These are phyloP conservation scores for Acipenser transmontanus DNA, from an alignment of 2,797 vertebrate genomes.

Conservation along the genomic window DNA sequence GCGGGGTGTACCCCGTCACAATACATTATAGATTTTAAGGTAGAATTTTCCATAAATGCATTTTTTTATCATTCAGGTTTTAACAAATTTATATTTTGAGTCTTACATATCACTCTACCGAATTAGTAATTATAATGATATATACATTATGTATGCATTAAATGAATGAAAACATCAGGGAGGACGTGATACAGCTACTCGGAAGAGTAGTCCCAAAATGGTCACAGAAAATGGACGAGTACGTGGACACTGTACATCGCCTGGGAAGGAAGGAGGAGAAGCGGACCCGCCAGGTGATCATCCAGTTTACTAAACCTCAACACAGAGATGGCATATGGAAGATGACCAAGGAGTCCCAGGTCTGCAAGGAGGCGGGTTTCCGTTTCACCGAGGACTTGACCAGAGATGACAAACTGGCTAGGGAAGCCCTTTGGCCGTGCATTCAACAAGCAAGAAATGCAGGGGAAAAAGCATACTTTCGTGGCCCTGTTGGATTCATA, in stretches of 20 bases:
- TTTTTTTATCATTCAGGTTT: no score
- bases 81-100: no score
- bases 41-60: no score
- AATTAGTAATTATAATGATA: no score
- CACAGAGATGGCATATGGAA: conserved; percentile 12
- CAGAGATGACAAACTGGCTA: neutral
- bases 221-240: neutral
- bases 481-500: neutral
- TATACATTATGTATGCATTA: no score
- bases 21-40: no score
- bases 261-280: neutral
- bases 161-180: conserved; percentile 2
- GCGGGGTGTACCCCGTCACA: no score
- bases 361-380: neutral
- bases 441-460: neutral
- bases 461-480: neutral
- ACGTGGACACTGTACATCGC: neutral
- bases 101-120: no score
- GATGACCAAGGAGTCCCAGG: conserved; percentile 1
- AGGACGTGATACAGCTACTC: neutral
- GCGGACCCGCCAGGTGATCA: conserved; percentile 2
- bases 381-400: neutral
- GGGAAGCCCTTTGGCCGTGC: no score
- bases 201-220: conserved; percentile 1
- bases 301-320: neutral